A percentile compares a stretch with the other conserved stretches of the same genome.
phyloP scores from a whole-genome alignment of 2,888 invertebrate species.

The Sesia bembeciformis region DNA sequence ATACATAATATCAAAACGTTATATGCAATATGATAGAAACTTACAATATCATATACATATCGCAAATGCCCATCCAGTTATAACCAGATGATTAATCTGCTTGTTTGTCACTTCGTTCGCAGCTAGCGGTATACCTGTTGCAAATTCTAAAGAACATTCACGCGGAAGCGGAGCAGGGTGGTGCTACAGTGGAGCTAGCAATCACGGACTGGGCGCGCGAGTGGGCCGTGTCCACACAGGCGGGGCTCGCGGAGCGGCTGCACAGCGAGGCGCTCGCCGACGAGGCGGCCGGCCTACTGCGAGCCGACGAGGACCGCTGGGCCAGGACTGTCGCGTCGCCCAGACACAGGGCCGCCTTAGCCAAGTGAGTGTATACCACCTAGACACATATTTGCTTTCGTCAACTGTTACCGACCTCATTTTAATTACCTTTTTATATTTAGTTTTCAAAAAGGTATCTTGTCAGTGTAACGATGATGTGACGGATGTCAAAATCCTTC shows the following conservation, averaged over 20 bases:
- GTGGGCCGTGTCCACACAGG: conserved; percentile 55
- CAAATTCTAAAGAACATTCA: conserved; percentile 43
- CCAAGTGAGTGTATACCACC: conserved; percentile 18
- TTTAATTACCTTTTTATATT: too few relatives aligned
- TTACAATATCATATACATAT: too few relatives aligned
- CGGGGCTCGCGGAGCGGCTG: conserved; percentile 32
- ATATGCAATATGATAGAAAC: neutral
- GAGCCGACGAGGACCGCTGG: conserved; percentile 35
- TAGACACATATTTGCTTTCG: neutral
- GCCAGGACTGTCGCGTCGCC: conserved; percentile 13
- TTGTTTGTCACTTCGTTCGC: neutral
- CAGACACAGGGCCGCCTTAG: conserved; percentile 15
- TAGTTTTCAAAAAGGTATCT: too few relatives aligned
- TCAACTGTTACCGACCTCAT: too few relatives aligned
- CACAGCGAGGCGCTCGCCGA: conserved; percentile 22
- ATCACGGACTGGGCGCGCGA: conserved; percentile 63
- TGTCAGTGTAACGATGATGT: too few relatives aligned
- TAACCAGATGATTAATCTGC: too few relatives aligned
- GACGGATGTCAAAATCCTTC: too few relatives aligned
- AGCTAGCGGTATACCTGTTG: conserved; percentile 59
- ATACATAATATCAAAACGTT: neutral
- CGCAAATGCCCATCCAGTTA: too few relatives aligned
- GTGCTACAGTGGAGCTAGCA: conserved; percentile 35
- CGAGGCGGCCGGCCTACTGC: conserved; percentile 37
- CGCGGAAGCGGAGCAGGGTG: conserved; percentile 26